phyloP scores from a whole-genome alignment of 2,113 vertebrate genomes.

The Limanda limanda region DNA sequence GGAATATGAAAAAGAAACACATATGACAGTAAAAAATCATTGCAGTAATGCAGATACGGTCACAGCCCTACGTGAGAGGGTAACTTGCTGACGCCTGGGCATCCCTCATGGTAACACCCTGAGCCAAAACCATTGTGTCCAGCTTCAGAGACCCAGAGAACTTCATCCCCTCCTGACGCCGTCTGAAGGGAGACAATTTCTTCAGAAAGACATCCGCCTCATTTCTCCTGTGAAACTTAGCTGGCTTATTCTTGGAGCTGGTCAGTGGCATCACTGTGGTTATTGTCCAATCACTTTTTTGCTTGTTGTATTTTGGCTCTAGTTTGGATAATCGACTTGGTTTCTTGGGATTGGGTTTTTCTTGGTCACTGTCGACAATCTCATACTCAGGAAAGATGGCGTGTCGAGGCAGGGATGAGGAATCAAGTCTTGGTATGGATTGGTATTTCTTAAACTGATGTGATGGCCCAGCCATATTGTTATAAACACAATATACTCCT shows the following conservation, averaged over 20 bases:
- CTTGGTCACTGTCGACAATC: slow-evolving; percentile 53
- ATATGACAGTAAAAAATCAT: too few relatives aligned
- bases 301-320: slow-evolving; percentile 10
- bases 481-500: neutral
- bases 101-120: slow-evolving; percentile 75
- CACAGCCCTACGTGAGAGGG: neutral
- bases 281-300: slow-evolving; percentile 1
- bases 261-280: neutral
- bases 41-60: too few relatives aligned
- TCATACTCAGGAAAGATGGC: slow-evolving; percentile 68
- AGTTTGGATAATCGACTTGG: slow-evolving; percentile 13
- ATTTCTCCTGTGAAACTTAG: slow-evolving; percentile 3
- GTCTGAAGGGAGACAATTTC: neutral
- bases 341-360: slow-evolving; percentile 3
- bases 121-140: slow-evolving; percentile 65
- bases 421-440: slow-evolving; percentile 36
- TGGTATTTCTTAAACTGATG: neutral
- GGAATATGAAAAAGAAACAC: too few relatives aligned
- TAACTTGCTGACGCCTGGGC: neutral
- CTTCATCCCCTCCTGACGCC: neutral
- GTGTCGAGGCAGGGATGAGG: slow-evolving; percentile 32
- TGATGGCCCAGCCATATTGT: neutral
- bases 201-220: neutral
- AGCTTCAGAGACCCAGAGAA: slow-evolving; percentile 51
- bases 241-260: slow-evolving; percentile 6